Evolutionary conservation across 2,888 invertebrate species (phyloP).

Genomic region (Pyrochroa serraticornis): DNA sequence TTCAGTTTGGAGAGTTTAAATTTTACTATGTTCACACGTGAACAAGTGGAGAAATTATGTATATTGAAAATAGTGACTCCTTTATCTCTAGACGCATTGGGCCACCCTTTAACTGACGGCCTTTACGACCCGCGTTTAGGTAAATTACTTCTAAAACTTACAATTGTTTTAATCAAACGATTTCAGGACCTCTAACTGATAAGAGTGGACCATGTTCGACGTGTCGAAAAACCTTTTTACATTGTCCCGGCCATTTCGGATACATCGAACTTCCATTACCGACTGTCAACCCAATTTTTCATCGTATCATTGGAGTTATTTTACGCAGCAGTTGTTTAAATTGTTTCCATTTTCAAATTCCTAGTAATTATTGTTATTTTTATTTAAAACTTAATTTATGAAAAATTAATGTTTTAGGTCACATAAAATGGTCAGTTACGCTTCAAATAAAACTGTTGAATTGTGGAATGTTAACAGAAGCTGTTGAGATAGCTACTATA

Average conservation of each 20-base stretch:
- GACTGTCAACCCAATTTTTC: constrained; percentile 90
- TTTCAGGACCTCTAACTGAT: constrained; percentile 65
- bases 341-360: constrained; percentile 73
- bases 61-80: constrained; percentile 81
- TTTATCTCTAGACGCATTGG: constrained; percentile 79
- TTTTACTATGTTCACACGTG: constrained; percentile 76
- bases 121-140: constrained; percentile 89
- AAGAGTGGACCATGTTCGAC: constrained; percentile 77
- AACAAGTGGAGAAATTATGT: constrained; percentile 80
- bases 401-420: constrained; percentile 46
- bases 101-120: constrained; percentile 84
- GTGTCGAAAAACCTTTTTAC: constrained; percentile 69
- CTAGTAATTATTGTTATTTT: constrained; percentile 55
- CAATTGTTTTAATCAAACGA: constrained; percentile 3
- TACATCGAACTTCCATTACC: constrained; percentile 90
- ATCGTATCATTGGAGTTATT: constrained; percentile 72
- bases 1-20: constrained; percentile 51
- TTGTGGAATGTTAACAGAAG: constrained; percentile 74
- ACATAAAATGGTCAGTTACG: constrained; percentile 57
- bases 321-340: constrained; percentile 72
- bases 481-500: constrained; percentile 64
- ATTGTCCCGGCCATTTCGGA: constrained; percentile 93
- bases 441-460: constrained; percentile 76
- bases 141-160: constrained; percentile 35
- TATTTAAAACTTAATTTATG: not conserved